Conservation (phyloP, 2,888 invertebrate species). For the Drosophila aldrichi region DNA sequence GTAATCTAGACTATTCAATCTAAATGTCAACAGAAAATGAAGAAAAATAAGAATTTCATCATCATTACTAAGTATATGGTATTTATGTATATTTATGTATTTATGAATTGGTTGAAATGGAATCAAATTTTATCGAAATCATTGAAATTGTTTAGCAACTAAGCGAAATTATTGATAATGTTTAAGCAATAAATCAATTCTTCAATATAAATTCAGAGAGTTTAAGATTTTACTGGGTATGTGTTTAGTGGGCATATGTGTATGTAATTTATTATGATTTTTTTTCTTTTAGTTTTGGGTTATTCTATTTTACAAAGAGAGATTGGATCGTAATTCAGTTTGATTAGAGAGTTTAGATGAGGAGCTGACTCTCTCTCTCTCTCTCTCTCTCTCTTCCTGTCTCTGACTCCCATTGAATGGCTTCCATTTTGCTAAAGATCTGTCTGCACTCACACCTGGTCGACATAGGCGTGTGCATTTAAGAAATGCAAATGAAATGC, state of each 20-base stretch:
- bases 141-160: constrained; percentile 79
- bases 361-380: too few species aligned
- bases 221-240: background rate
- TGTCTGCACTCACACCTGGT: background rate
- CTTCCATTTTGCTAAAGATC: background rate
- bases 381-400: too few species aligned
- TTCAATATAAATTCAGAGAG: constrained; percentile 43
- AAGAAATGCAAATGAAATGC: constrained; percentile 63
- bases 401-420: background rate
- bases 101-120: constrained; percentile 41
- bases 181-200: constrained; percentile 81
- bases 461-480: constrained; percentile 23
- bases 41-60: constrained; percentile 15
- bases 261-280: background rate
- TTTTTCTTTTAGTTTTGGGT: too few species aligned
- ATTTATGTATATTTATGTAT: constrained; percentile 39
- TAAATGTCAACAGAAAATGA: constrained; percentile 1
- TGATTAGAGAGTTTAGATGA: too few species aligned
- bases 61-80: constrained; percentile 27
- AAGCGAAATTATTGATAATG: constrained; percentile 80
- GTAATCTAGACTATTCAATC: constrained; percentile 11
- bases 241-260: background rate
- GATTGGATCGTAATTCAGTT: too few species aligned
- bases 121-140: constrained; percentile 53
- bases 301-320: background rate